phyloP scores from a whole-genome alignment of 2,797 vertebrate genomes.

The Strix occidentalis region DNA sequence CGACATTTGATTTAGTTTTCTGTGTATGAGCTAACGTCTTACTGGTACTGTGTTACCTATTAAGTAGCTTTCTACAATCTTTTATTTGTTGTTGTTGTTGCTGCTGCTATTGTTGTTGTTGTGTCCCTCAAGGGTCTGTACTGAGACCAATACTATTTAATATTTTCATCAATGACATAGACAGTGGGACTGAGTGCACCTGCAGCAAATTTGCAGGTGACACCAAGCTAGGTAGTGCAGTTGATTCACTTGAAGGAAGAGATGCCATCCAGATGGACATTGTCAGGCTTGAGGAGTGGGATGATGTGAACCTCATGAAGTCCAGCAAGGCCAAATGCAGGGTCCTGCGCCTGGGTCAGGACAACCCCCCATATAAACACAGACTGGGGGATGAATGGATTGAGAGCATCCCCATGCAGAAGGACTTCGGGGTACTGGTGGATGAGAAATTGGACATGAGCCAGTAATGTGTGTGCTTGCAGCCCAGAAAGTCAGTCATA shows the following conservation, averaged over 20 bases:
- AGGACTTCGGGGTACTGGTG: neutral
- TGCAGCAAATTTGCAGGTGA: neutral
- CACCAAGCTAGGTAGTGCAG: neutral
- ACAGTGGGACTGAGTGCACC: neutral
- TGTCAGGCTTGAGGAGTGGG: neutral
- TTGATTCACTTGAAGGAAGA: neutral
- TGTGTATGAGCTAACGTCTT: neutral
- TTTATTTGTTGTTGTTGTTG: neutral
- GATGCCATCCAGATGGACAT: too few relatives aligned
- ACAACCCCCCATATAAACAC: neutral
- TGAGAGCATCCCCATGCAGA: neutral
- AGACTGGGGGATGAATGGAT: neutral
- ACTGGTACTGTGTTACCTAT: neutral
- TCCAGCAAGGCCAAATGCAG: neutral
- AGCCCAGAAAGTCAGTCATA: too few relatives aligned
- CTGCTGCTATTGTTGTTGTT: neutral
- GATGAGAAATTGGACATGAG: neutral
- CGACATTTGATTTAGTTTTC: neutral
- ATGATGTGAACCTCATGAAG: neutral
- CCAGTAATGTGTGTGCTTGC: neutral
- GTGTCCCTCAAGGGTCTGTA: neutral
- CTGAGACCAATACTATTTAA: neutral
- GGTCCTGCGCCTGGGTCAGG: too few relatives aligned
- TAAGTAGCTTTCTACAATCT: neutral
- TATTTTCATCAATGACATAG: neutral